Evolutionary conservation across 2,888 invertebrate genomes (phyloP), one percentile per base, ranked within the genome.

Genomic region (Ophioninae sp.): DNA sequence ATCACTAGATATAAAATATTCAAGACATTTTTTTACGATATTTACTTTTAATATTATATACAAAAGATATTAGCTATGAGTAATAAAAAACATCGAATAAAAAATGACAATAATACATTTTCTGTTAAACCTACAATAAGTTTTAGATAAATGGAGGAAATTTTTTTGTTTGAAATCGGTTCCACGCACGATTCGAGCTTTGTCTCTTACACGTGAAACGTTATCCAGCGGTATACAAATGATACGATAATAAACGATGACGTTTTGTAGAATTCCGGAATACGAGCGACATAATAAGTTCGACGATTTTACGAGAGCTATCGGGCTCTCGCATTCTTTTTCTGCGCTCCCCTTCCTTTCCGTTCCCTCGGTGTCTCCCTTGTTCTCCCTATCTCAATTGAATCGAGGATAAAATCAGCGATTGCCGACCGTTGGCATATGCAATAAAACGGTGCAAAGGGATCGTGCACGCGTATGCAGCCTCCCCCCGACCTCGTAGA

Each of bases 381-480:
- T 64, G 23, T 64, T 30, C 56, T 69, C 69, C 20, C 68, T 50
- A 50, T 69, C 23, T 56, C 56, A n/a, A 50, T 69, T 30, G 50
- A 50, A 30, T 30, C 17, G 44, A 69, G 21, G 23, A 56, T 23
- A 69, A 44, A 21, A 44, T 69, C 69, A 56, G 56, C 23, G 50
- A 56, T 69, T 50, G 50, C 23, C 44, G 56, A 13, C 23, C 64
- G 30, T 30, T 64, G 37, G 56, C 23, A 56, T 10, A 50, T 65
- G 69, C 69, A 56, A 69, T 69, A 69, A 69, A 69, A 69, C 69
- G 23, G 69, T 23, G 21, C 21, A 56, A 56, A 56, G 30, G 50
- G 69, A 69, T 69, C 50, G 44, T 69, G 69, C 50, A 69, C 30
- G 69, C 69, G 23, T 50, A 56, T 50, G 50, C 50, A 50, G 64